Evolutionary conservation across 2,888 invertebrate species (phyloP), one percentile per base, ranked within the genome.

Genomic region (Diplazon laetatorius): DNA sequence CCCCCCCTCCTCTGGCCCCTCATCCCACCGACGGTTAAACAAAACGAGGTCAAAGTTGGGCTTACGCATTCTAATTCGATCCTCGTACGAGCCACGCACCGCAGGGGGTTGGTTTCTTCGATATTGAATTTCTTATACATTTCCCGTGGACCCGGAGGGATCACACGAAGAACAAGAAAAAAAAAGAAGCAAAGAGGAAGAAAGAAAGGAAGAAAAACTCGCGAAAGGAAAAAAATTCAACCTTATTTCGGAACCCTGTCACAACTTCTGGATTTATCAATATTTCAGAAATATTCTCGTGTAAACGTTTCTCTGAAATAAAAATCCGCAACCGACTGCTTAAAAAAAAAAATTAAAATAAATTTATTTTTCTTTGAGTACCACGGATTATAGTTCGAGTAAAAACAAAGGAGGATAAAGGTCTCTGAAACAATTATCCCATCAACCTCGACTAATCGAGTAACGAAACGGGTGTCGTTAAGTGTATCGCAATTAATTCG

Each of bases 401-500:
- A 0, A 1, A 35, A 55, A 4, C 14, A 55, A 55, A 52, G 52
- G 22, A n/a, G n/a, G 52, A 52, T 14, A 22, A 52, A 55, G 25
- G 55, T 16, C 35, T 14, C 30, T 14, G n/a, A 52, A n/a, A n/a
- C 16, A 35, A 55, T 35, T 30, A 55, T 55, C 9, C 18, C 18
- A 8, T 3, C 16, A 1, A 20, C 20, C 48, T 20, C 30, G 9
- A 8, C 35, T 30, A 55, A 35, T 9, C 55, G n/a, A 16, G 30
- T 50, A 2, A 20, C 22, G 12, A 50, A 50, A 50, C 22, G 20
- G n/a, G 50, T 30, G 14, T 0, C 57, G 57, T 57, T 37, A 62
- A 62, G 55, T 76, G 57, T 70, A 37, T 63, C 48, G 30, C 57
- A 63, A 59, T 76, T 76, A 76, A 70, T 76, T 69, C 69, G 55